phyloP scores from a whole-genome alignment of 2,113 vertebrate genomes.

The Paratilapia polleni region DNA sequence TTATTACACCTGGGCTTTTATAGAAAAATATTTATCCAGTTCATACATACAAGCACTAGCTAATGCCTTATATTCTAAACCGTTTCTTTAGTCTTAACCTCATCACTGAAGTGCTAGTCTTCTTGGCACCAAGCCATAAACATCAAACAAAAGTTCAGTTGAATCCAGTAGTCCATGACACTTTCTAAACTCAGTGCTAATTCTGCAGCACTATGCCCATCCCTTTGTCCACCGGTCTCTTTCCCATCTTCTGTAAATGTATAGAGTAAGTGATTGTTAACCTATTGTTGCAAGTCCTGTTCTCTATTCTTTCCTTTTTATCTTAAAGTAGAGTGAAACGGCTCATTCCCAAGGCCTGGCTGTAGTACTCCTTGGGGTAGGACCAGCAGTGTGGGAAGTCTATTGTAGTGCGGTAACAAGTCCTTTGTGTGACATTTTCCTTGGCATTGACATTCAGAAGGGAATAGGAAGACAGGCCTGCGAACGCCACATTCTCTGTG shows the following conservation, averaged over 20 bases:
- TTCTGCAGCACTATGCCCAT: slow-evolving; percentile 15
- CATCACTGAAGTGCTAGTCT: neutral
- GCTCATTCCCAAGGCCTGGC: slow-evolving; percentile 57
- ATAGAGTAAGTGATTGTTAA: slow-evolving; percentile 76
- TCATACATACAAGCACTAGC: neutral
- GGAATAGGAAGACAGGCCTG: slow-evolving; percentile 74
- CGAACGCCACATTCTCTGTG: slow-evolving; percentile 65
- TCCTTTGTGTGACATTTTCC: slow-evolving; percentile 82
- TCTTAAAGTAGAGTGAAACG: slow-evolving; percentile 66
- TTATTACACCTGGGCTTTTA: neutral
- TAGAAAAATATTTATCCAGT: neutral
- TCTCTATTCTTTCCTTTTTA: slow-evolving; percentile 70
- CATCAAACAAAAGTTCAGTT: neutral
- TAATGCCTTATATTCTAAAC: slow-evolving; percentile 15
- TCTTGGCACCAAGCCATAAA: neutral
- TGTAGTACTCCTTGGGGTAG: slow-evolving; percentile 68
- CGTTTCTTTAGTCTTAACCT: neutral
- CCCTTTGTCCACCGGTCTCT: neutral
- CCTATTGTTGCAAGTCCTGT: slow-evolving; percentile 76
- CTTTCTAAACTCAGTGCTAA: neutral
- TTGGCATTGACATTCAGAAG: slow-evolving; percentile 76
- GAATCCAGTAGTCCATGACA: neutral
- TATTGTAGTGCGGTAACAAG: slow-evolving; percentile 76
- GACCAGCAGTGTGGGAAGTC: slow-evolving; percentile 69
- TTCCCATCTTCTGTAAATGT: slow-evolving; percentile 38